Conservation (phyloP, 2,113 vertebrate species). For the Percopsis transmontana region DNA sequence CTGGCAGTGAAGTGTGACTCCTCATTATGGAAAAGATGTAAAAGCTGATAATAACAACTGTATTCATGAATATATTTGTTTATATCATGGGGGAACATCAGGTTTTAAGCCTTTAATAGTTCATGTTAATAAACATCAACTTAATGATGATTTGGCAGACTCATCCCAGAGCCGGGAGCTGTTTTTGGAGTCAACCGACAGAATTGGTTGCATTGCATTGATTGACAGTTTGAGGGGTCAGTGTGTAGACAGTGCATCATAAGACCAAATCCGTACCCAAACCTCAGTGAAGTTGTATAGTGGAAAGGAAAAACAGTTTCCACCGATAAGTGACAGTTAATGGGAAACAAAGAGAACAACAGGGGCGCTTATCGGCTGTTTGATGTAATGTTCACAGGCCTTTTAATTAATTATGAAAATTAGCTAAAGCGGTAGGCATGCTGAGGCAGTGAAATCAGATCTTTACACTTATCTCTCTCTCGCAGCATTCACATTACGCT, state of each 20-base stretch:
- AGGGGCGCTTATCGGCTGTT: constrained; percentile 64
- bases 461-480: constrained; percentile 69
- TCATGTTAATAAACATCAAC: constrained; percentile 22
- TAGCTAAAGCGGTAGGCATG: constrained; percentile 59
- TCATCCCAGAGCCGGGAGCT: no score
- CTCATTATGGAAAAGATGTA: constrained; percentile 42
- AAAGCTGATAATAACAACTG: constrained; percentile 23
- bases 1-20: not conserved
- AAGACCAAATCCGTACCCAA: constrained; percentile 31
- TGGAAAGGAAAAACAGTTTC: constrained; percentile 33
- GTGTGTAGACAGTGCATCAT: constrained; percentile 17
- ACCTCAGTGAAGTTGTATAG: constrained; percentile 42
- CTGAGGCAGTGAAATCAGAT: constrained; percentile 72
- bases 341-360: constrained; percentile 61
- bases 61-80: constrained; percentile 6
- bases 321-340: constrained; percentile 58
- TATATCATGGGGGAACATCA: constrained; percentile 16
- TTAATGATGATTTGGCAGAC: constrained; percentile 5
- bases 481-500: constrained; percentile 48
- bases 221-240: constrained; percentile 54
- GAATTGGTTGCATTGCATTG: constrained; percentile 21
- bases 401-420: constrained; percentile 80
- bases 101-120: constrained; percentile 20
- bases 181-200: no score
- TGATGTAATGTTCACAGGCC: constrained; percentile 74